Base-by-base conservation (phyloP, 1,140 invertebrate genomes). In the Cherax quadricarinatus region DNA sequence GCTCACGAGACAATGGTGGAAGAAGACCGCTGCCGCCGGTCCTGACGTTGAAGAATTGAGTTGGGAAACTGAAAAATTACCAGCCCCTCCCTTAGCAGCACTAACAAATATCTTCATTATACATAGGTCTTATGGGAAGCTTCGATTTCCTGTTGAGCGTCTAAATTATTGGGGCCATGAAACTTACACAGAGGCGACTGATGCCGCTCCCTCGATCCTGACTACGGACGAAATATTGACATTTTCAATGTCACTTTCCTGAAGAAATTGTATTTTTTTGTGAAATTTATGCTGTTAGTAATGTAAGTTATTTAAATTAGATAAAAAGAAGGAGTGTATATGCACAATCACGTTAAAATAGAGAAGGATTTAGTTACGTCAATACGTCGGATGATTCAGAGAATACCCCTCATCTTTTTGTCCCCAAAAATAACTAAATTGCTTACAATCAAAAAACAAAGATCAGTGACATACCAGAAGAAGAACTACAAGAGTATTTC, bases 71-170 rank as follows among this genome's bases (percentile, higher is more conserved):
- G 89, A 91, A 80, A 91, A 91, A 91, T 91, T 79, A 66, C 75
- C 83, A 57, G 84, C 78, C 73, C 89, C 89, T 91, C 89, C 89
- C 89, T 86, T 70, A 70, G 24, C 84, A 91, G 89, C 89, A 86
- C 84, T 91, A 91, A 91, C 89, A 91, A 91, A 91, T 91, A 91
- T 91, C 89, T 91, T 91, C 89, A 91, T 91, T 91, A 91, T 91
- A 91, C 89, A 91, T 91, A 91, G 89, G 89, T 84, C 84, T 91
- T 91, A 82, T 91, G 85, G 89, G 89, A 75, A 66, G 57, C 89
- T 91, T 91, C 89, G 89, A 91, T 91, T 91, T 91, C 89, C 84
- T 86, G 89, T 91, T 86, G 57, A 60, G 84, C 78, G 62, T 41
- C 84, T 91, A 91, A 91, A 91, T 91, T 84, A 91, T 80, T 75